Evolutionary conservation across 2,888 invertebrate genomes (phyloP).

Genomic region (Sceliomorpha sp.): DNA sequence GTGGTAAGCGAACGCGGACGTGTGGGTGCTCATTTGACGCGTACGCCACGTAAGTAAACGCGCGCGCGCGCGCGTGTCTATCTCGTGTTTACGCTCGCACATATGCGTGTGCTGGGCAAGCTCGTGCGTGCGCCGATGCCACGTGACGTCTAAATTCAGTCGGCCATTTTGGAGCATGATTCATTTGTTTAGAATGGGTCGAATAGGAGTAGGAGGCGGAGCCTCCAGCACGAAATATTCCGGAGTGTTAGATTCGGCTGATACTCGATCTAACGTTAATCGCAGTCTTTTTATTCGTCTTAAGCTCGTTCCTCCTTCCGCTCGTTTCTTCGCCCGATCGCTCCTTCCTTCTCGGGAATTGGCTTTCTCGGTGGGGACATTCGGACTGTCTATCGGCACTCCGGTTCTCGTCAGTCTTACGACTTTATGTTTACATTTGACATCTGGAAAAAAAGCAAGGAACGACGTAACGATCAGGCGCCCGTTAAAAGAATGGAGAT

Average conservation of each 20-base stretch:
- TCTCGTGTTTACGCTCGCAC: background rate
- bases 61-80: constrained; percentile 4
- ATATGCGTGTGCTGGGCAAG: constrained; percentile 46
- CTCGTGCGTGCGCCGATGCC: constrained; percentile 59
- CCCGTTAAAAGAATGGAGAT: too few relatives aligned
- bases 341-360: too few relatives aligned
- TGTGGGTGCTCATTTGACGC: constrained; percentile 36
- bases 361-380: background rate
- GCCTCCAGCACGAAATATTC: constrained; percentile 76
- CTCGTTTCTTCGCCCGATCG: too few relatives aligned
- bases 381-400: too few relatives aligned
- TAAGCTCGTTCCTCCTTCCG: constrained; percentile 26
- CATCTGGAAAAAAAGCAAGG: too few relatives aligned
- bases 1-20: constrained; percentile 25
- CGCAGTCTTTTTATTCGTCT: constrained; percentile 26
- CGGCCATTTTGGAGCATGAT: constrained; percentile 80
- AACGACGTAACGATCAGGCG: too few relatives aligned
- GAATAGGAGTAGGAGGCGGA: constrained; percentile 79
- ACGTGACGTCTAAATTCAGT: constrained; percentile 80
- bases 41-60: background rate
- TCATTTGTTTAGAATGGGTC: constrained; percentile 80
- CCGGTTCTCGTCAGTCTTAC: too few relatives aligned
- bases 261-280: constrained; percentile 57
- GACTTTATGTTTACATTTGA: too few relatives aligned
- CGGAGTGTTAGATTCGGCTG: constrained; percentile 67